phyloP scores from a whole-genome alignment of 37 sponge, comb jelly and placozoan genomes.

The Aplysina aerophoba region DNA sequence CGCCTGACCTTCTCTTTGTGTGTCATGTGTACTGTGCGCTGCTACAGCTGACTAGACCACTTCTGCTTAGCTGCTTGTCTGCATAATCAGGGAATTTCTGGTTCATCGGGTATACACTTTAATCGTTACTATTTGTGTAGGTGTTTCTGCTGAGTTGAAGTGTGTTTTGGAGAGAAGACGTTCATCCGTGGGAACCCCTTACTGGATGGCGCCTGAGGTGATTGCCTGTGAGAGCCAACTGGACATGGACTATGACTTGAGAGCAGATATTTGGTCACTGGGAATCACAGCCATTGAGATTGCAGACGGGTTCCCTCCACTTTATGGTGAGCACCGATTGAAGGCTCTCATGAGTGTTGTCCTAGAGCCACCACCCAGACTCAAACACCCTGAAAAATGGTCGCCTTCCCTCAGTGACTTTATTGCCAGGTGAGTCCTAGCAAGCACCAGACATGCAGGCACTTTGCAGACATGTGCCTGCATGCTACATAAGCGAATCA shows the following conservation, averaged over 20 bases:
- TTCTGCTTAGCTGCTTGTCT: too few species aligned
- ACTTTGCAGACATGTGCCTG: too few species aligned
- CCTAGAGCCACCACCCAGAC: slow-evolving; percentile 68
- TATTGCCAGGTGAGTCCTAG: slow-evolving; percentile 39
- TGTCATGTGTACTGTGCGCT: too few species aligned
- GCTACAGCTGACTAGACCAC: too few species aligned
- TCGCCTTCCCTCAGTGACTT: slow-evolving; percentile 20
- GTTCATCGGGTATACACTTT: too few species aligned
- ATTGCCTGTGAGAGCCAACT: slow-evolving; percentile 87
- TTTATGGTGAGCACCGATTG: slow-evolving; percentile 79
- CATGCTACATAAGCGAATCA: too few species aligned
- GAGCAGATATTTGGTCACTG: slow-evolving; percentile 89
- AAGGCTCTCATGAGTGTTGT: slow-evolving; percentile 79
- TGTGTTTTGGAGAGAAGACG: slow-evolving; percentile 57
- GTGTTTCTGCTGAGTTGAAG: slow-evolving; percentile 73
- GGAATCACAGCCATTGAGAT: slow-evolving; percentile 94
- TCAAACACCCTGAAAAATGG: slow-evolving; percentile 73
- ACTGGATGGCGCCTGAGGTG: slow-evolving; percentile 96
- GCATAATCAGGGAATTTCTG: too few species aligned
- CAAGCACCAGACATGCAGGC: too few species aligned
- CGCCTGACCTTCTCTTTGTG: too few species aligned
- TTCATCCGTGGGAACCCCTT: slow-evolving; percentile 85
- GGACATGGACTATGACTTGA: slow-evolving; percentile 77
- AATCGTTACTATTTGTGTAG: slow-evolving; percentile 27
- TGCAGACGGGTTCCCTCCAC: slow-evolving; percentile 82